Evolutionary conservation across 2,797 vertebrate genomes (phyloP), one percentile per base, ranked within the genome.

Genomic region (Lagodon rhomboides): DNA sequence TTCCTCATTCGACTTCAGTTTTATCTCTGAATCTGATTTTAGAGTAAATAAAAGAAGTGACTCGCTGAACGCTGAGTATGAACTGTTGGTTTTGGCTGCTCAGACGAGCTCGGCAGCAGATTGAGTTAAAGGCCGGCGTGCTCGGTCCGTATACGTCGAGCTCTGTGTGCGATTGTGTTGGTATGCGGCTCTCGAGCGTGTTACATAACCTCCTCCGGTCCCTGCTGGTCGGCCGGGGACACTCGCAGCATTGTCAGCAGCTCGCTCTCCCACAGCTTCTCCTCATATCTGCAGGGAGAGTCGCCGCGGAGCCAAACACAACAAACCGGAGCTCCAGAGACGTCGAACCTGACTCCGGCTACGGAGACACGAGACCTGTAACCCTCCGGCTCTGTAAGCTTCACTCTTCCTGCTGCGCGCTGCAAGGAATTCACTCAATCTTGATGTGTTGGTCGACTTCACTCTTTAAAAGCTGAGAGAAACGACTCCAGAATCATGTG

Each of bases 191-290:
- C 10, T 4, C 3, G 41, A 20, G 47, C 30, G 16, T 47, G 60
- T 83, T 77, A 73, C 54, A 75, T 80, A 86, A 86, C 51, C 1
- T 74, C 43, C 49, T 46, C 46, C 25, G 71, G 30, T 68, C 78
- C 30, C 67, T 8, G 15, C 0, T 30, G 17, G 54, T 44, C 60
- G 20, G 53, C 18, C 12, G 9, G 46, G 38, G 49, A 85, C 87
- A 90, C 78, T 85, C 4, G 30, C 30, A 54, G 60, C 75, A 80
- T 84, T 92, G 84, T 90, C 75, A 60, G 79, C 60, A 75, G 62
- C 54, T 72, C 27, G 23, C 50, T 41, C 70, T 76, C 76, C 68
- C 54, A 55, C 59, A 62, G 71, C 41, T 46, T 79, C 80, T 51
- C 30, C n/a, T 16, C 76, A 43, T 65, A 82, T 80, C 85, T 79